Conservation (phyloP, 2,113 vertebrate species). For the Ariopsis seemanni region DNA sequence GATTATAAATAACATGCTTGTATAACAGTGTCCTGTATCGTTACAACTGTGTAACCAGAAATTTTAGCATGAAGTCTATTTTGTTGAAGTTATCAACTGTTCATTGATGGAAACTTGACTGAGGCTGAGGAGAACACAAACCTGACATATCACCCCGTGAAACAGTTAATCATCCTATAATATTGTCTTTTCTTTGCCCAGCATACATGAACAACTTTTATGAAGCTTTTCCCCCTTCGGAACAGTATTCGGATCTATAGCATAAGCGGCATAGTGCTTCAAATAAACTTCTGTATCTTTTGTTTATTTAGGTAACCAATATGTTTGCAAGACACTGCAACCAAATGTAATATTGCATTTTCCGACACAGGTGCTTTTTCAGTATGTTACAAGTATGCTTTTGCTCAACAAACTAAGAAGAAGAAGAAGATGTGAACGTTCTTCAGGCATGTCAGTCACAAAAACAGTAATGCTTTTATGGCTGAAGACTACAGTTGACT, state of each 20-base stretch:
- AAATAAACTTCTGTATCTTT: conserved; percentile 26
- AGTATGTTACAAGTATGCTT: conserved; percentile 25
- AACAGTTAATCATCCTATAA: neutral
- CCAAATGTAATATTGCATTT: neutral
- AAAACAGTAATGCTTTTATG: neutral
- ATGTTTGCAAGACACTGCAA: conserved; percentile 9
- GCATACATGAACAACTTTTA: neutral
- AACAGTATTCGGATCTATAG: neutral
- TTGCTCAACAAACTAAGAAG: conserved; percentile 37
- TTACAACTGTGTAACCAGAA: too few relatives aligned
- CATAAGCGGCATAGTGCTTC: neutral
- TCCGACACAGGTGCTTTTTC: conserved; percentile 36
- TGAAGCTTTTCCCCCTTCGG: neutral
- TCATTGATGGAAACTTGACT: too few relatives aligned
- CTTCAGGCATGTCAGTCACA: conserved; percentile 35
- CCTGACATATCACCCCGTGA: neutral
- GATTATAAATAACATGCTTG: too few relatives aligned
- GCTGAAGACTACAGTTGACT: too few relatives aligned
- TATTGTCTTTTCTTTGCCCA: neutral
- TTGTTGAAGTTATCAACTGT: too few relatives aligned
- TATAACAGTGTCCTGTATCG: too few relatives aligned
- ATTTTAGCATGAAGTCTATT: too few relatives aligned
- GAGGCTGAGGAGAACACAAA: neutral
- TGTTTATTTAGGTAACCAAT: conserved; percentile 28
- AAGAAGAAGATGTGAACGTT: conserved; percentile 22